Percentiles rank a stretch among this genome's conserved stretches.
These are phyloP conservation scores for Turritopsis dohrnii DNA, from an alignment of 30 jellyfish, hydroid and myxozoan genomes.

Conservation along the genomic window DNA sequence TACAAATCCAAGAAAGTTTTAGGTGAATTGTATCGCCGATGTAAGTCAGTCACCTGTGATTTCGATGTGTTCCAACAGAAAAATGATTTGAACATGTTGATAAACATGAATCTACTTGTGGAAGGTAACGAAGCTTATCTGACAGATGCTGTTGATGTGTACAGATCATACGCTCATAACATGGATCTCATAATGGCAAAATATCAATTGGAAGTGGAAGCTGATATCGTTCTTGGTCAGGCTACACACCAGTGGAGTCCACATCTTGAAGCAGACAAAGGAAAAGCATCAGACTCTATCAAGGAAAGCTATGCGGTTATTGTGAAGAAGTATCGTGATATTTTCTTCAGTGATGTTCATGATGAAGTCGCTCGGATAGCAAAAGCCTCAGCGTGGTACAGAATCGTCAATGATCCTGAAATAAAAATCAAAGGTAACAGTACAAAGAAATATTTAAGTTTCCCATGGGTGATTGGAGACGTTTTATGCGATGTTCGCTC, in stretches of 20 bases:
- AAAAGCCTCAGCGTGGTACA: conserved; percentile 86
- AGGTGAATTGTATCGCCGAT: conserved; percentile 60
- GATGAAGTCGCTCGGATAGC: conserved; percentile 19
- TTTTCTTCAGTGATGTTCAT: conserved; percentile 41
- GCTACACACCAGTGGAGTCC: conserved; percentile 55
- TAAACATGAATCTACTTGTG: conserved; percentile 39
- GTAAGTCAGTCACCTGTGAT: conserved; percentile 55
- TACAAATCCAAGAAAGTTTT: conserved; percentile 54
- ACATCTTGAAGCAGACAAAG: conserved; percentile 55
- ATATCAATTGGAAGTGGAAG: conserved; percentile 47
- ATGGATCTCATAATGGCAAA: conserved; percentile 43
- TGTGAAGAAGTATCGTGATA: conserved; percentile 47
- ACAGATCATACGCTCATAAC: conserved; percentile 22
- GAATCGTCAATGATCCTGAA: conserved; percentile 40
- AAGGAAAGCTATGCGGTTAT: conserved; percentile 35
- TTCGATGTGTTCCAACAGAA: conserved; percentile 40
- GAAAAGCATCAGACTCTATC: conserved; percentile 50
- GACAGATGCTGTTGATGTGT: conserved; percentile 47
- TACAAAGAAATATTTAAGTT: conserved; percentile 21
- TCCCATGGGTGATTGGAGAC: conserved; percentile 66
- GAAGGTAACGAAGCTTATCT: conserved; percentile 44
- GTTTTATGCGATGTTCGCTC: conserved; percentile 43
- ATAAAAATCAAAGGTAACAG: neutral
- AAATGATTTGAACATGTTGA: conserved; percentile 20
- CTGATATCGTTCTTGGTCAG: conserved; percentile 68